These are phyloP conservation scores for Alectura lathami DNA, from an alignment of 2,113 vertebrate genomes.

Conservation along the genomic window DNA sequence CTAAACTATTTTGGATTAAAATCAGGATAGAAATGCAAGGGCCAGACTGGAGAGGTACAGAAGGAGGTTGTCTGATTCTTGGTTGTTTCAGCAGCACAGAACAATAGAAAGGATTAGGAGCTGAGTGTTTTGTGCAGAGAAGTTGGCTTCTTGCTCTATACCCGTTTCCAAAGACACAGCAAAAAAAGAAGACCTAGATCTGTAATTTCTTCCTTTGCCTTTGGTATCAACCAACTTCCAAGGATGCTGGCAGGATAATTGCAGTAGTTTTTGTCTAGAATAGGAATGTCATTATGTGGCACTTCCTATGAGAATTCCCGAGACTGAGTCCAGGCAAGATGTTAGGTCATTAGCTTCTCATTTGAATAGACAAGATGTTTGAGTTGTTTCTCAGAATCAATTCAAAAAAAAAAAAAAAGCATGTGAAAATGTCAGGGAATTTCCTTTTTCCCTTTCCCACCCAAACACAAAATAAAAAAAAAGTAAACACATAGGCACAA, in stretches of 20 bases:
- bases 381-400: conserved; percentile 44
- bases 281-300: not conserved
- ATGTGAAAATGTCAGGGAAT: conserved; percentile 65
- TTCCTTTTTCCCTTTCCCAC: conserved; percentile 60
- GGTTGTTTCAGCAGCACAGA: not conserved
- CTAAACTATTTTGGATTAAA: not conserved
- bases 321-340: not conserved
- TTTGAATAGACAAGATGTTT: conserved; percentile 37
- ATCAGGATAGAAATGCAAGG: not conserved
- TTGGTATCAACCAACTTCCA: not conserved
- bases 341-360: not conserved
- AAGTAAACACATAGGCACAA: conserved; percentile 59
- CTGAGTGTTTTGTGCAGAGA: not conserved
- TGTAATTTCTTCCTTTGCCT: not conserved
- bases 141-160: not conserved
- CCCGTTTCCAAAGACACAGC: not conserved
- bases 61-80: not conserved
- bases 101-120: not conserved
- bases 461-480: conserved; percentile 68
- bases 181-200: not conserved
- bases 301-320: not conserved
- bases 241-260: not conserved
- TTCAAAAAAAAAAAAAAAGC: conserved; percentile 9
- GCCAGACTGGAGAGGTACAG: not conserved
- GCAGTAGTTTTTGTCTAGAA: not conserved